Base-by-base conservation (phyloP, 1,140 invertebrate genomes). In the Caenorhabditis inopinata region DNA sequence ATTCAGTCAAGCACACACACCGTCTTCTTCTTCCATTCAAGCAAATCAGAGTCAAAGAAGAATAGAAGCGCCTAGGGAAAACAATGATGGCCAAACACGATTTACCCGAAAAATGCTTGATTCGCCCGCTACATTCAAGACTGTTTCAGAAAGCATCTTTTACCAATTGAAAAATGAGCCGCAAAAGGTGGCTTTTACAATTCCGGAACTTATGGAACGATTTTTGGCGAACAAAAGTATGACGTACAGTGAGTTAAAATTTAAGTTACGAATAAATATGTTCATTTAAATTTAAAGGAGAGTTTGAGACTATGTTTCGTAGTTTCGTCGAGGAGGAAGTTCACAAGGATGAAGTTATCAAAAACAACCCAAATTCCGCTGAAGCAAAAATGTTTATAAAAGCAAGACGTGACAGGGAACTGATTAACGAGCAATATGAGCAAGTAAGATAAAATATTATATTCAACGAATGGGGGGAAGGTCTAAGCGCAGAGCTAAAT, bases 271-370 rank as follows among this genome's bases (percentile, higher is more conserved):
- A 21, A 1, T 29, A 68, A n/a, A n/a, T n/a, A n/a, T n/a, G n/a
- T 58, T 1, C n/a, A n/a, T n/a, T 32, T 7, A 21, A 16, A 12
- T 68, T 68, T 68, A 18, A 16, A 68, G 58, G 38, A 21, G 58
- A 68, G 23, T 68, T 68, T 32, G 58, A 68, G 25, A 9, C 29
- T 9, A 32, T 68, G n/a, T 68, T 68, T 32, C 58, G 58, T 42
- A 38, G 16, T 6, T 68, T 11, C 32, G n/a, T 68, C n/a, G 58
- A 68, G 38, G 58, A 68, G 21, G 58, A 68, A 38, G 58, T 68
- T 68, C 58, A 68, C n/a, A 68, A 68, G n/a, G 58, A 68, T 21
- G 58, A 68, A 68, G 38, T 68, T 21, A 68, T 68, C 32, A 38
- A 68, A 16, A 68, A 68, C n/a, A 68, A 68, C n/a, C 58, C 58